Percentiles rank a stretch among this genome's conserved stretches.
Evolutionary conservation across 1,140 invertebrate genomes (phyloP).

Genomic region (Ctenoplectra terminalis): DNA sequence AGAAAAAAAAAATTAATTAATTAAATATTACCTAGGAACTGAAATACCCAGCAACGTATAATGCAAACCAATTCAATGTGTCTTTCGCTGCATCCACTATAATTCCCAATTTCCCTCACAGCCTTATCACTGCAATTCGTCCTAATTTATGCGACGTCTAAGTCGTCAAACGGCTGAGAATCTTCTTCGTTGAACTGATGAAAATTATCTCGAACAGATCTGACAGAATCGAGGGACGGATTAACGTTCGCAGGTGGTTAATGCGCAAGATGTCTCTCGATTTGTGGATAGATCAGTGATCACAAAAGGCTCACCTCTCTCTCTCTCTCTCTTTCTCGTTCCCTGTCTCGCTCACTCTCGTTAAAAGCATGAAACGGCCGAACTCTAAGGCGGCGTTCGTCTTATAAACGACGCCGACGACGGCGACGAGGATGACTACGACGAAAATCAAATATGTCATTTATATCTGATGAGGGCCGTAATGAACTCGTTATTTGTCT

Average conservation of each 20-base stretch:
- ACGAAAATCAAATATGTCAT: constrained; percentile 77
- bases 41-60: too few species aligned
- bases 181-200: background rate
- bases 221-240: constrained; percentile 19
- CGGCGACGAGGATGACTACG: constrained; percentile 29
- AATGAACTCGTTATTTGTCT: constrained; percentile 78
- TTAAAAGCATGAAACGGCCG: constrained; percentile 42
- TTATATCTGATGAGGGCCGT: constrained; percentile 75
- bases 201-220: constrained; percentile 9
- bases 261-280: constrained; percentile 54
- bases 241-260: constrained; percentile 55
- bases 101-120: too few species aligned
- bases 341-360: constrained; percentile 31
- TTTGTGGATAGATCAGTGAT: constrained; percentile 55
- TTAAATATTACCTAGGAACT: too few species aligned
- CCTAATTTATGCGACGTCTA: background rate
- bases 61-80: too few species aligned
- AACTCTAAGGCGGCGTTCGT: background rate
- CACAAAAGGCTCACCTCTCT: constrained; percentile 28
- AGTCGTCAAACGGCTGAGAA: background rate
- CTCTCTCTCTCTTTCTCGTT: constrained; percentile 10
- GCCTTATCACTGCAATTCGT: too few species aligned
- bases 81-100: background rate
- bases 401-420: constrained; percentile 36
- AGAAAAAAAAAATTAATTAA: too few species aligned